Evolutionary conservation across 2,113 vertebrate genomes (phyloP).

Genomic region (Ophiodon elongatus): DNA sequence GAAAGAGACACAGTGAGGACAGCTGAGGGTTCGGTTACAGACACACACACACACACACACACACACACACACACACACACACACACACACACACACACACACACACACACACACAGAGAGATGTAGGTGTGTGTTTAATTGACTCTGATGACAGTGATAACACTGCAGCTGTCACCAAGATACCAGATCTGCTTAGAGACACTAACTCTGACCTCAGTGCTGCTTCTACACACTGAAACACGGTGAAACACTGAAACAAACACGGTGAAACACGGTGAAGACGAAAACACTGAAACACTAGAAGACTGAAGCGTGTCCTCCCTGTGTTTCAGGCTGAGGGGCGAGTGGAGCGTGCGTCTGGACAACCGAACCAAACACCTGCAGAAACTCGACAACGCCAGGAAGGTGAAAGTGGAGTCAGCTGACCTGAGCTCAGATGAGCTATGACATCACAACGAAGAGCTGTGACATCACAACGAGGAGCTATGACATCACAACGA

Average conservation of each 20-base stretch:
- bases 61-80: background rate
- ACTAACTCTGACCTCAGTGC: conserved; percentile 3
- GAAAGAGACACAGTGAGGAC: conserved; percentile 33
- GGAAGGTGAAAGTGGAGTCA: conserved; percentile 45
- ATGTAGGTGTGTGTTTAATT: conserved; percentile 3
- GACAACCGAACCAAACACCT: conserved; percentile 82
- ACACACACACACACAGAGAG: background rate
- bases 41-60: conserved; percentile 20
- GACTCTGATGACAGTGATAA: conserved; percentile 32
- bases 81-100: conserved; percentile 20
- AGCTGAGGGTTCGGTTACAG: conserved; percentile 59
- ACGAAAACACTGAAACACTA: no score
- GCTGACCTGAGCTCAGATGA: conserved; percentile 24
- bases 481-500: background rate
- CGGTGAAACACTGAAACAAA: background rate
- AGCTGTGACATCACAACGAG: background rate
- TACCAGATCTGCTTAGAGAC: conserved; percentile 22
- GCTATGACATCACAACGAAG: background rate
- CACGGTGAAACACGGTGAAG: no score
- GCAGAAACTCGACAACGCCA: conserved; percentile 70
- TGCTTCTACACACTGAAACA: background rate
- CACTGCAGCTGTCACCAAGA: conserved; percentile 47
- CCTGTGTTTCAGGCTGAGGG: conserved; percentile 74
- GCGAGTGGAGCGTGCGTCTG: conserved; percentile 80
- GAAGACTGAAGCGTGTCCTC: background rate